Base-by-base conservation (phyloP, 37 sponge, comb jelly and placozoan species). In the Geodia barretti region DNA sequence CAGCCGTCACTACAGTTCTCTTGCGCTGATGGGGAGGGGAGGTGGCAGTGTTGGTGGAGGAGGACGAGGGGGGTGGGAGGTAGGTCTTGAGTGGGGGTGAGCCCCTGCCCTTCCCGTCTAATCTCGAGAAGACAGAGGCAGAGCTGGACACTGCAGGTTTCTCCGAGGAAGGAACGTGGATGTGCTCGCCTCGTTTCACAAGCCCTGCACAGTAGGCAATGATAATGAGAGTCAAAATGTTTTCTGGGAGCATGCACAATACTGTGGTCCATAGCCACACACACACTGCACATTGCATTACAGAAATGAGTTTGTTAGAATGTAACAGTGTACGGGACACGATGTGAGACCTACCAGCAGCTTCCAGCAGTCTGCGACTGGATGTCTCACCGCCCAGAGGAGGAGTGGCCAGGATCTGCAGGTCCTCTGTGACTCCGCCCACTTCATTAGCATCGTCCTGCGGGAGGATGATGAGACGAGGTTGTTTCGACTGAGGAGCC, bases 291-390 rank as follows among this genome's bases (percentile, higher is more conserved):
- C 54, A 47, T 47, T 47, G n/a, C n/a, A n/a, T n/a, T n/a, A n/a
- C n/a, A n/a, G n/a, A n/a, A n/a, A n/a, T n/a, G n/a, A n/a, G n/a
- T n/a, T n/a, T n/a, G n/a, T n/a, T n/a, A n/a, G n/a, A n/a, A n/a
- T n/a, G n/a, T n/a, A n/a, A n/a, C n/a, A n/a, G n/a, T n/a, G n/a
- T n/a, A n/a, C n/a, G n/a, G n/a, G n/a, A n/a, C n/a, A n/a, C 35
- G 31, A 69, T 21, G 17, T 33, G 1, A 11, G 24, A 39, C 70
- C 2, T 26, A 85, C 86, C 79, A 39, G 84, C 84, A 39, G 77
- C 68, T 35, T 84, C 84, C 70, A 84, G 42, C 2, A 84, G 59
- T 8, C 78, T 67, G 32, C 70, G 73, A 59, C 61, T 84, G 71
- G 39, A 70, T 33, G 71, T 70, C 69, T 68, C 37, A 68, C 41